Conservation (phyloP, 2,113 vertebrate genomes). For the Pampusana beccarii region DNA sequence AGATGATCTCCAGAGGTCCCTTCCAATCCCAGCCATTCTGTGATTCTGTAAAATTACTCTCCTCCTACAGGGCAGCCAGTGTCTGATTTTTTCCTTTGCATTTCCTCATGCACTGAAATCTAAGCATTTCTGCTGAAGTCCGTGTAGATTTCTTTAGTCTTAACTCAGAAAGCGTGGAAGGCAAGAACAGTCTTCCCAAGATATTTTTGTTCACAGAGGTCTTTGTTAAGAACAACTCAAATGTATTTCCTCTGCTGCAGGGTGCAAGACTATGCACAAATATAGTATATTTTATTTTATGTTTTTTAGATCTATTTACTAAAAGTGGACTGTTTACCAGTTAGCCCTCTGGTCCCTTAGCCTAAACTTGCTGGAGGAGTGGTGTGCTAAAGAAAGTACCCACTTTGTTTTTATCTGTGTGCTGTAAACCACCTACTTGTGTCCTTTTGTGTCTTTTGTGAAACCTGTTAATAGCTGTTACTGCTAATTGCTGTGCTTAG, state of each 20-base stretch:
- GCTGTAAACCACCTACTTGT: conserved; percentile 40
- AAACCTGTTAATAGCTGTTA: conserved; percentile 18
- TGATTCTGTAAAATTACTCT: too few species aligned
- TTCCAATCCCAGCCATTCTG: too few species aligned
- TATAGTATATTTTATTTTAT: neutral
- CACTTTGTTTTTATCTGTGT: conserved; percentile 36
- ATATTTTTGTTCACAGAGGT: neutral
- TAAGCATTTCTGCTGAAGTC: neutral
- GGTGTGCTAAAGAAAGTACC: neutral
- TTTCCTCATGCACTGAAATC: neutral
- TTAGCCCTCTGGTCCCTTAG: neutral
- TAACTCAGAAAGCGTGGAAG: neutral
- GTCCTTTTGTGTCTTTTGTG: conserved; percentile 48
- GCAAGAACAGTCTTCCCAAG: neutral
- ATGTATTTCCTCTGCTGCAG: neutral
- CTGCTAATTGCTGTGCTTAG: conserved; percentile 52
- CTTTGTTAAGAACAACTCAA: neutral
- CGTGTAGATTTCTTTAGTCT: neutral
- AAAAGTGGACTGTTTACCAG: neutral
- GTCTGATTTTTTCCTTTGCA: neutral
- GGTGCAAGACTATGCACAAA: neutral
- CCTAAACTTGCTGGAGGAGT: neutral
- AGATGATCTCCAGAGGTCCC: too few species aligned
- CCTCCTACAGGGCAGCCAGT: neutral
- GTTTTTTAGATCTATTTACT: neutral